These are phyloP conservation scores for Anguilla rostrata DNA, from an alignment of 2,113 vertebrate species.

Conservation along the genomic window DNA sequence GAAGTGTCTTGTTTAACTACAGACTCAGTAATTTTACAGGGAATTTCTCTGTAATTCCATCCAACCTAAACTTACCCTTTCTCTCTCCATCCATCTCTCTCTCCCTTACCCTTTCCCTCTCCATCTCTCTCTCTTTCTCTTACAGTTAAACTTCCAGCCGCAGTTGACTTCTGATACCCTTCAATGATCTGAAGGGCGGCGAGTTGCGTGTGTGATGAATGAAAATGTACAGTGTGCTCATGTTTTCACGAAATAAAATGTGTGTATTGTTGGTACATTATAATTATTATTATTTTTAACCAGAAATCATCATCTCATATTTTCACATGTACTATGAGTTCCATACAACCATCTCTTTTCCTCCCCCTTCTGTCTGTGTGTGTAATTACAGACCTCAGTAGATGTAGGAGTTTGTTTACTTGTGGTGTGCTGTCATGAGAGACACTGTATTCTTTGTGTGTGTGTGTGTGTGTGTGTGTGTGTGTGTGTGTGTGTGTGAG, in stretches of 20 bases:
- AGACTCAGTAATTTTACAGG: conserved; percentile 3
- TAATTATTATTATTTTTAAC: too few relatives aligned
- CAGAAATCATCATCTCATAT: too few relatives aligned
- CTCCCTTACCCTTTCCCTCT: neutral
- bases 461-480: conserved; percentile 22
- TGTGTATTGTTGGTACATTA: too few relatives aligned
- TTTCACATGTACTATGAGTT: neutral
- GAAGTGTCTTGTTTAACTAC: neutral
- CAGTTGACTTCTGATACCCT: too few relatives aligned
- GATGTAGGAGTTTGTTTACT: neutral
- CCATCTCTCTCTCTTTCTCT: conserved; percentile 19
- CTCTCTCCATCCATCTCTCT: conserved; percentile 9
- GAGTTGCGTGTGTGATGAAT: too few relatives aligned
- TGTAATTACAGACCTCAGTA: neutral
- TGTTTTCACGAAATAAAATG: too few relatives aligned
- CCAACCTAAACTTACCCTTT: neutral
- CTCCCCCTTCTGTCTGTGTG: neutral
- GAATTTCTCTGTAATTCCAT: neutral
- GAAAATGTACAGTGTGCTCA: too few relatives aligned
- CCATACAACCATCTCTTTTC: neutral
- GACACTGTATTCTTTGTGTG: neutral
- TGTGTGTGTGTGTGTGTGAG: conserved; percentile 15
- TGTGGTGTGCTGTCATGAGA: neutral
- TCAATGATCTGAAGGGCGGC: too few relatives aligned
- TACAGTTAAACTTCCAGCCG: conserved; percentile 39